Evolutionary conservation across 2,888 invertebrate species (phyloP), one percentile per base, ranked within the genome.

Genomic region (Lapara coniferarum): DNA sequence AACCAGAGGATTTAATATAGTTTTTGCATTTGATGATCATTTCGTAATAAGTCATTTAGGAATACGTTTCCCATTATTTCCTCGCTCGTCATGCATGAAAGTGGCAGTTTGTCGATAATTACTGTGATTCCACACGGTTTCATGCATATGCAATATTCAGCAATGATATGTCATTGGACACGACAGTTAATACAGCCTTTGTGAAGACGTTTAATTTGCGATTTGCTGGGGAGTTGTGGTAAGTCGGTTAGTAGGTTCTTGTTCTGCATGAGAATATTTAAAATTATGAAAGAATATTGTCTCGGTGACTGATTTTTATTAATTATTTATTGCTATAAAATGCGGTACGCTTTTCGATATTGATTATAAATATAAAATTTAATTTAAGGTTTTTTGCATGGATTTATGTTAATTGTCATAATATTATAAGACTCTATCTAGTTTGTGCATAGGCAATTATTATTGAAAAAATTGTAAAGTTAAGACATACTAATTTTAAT

Each of bases 81-180:
- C 46, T 19, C 49, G 63, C 63, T 63, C 49, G 49, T 63, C 19
- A 63, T 63, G 63, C 63, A 19, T 63, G 63, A 63, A 63, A 63
- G 19, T 63, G 49, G 49, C 13, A 16, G 63, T 49, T 63, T 63
- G 63, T 49, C 8, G 19, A 63, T 46, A 63, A 63, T 49, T 46
- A 63, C 63, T 63, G 63, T 49, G 49, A 63, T 25, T 49, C 49
- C 49, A 49, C 49, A 49, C 49, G 63, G 12, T 63, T 63, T 46
- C 63, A 49, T 49, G 63, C 63, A 63, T 49, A 46, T 63, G 63
- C 19, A 63, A 63, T 63, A 63, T 63, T 63, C 49, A 7, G 19
- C 49, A 63, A 63, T 63, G 63, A 63, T 63, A 63, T 49, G 63
- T 63, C 19, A 63, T 63, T 19, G 46, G 63, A 25, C 19, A 49